Evolutionary conservation across 2,113 vertebrate species (phyloP).

Genomic region (Thalassarche chlororhynchos): DNA sequence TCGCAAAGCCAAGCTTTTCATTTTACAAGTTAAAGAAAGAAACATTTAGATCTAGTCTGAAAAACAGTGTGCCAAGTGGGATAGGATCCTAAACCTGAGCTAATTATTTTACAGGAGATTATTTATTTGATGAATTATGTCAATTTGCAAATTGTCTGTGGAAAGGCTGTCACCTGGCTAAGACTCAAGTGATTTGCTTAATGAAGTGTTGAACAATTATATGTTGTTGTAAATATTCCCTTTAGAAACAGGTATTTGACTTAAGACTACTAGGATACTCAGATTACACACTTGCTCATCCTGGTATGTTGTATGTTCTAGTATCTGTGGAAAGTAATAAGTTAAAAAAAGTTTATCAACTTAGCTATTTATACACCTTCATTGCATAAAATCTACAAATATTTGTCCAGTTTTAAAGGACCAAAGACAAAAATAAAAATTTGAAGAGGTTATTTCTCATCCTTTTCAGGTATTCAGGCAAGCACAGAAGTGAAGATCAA

Average conservation of each 20-base stretch:
- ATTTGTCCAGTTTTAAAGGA: background rate
- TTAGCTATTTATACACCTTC: background rate
- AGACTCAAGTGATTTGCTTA: background rate
- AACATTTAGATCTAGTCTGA: background rate
- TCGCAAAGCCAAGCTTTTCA: background rate
- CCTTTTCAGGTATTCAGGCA: background rate
- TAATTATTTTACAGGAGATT: background rate
- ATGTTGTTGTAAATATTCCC: background rate
- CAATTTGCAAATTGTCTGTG: background rate
- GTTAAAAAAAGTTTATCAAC: background rate
- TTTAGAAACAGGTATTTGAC: background rate
- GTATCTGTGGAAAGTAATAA: background rate
- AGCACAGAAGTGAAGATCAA: background rate
- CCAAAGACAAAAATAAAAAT: background rate
- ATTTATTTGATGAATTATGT: background rate
- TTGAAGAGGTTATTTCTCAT: background rate
- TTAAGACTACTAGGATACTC: background rate
- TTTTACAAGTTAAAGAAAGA: background rate
- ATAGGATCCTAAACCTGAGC: background rate
- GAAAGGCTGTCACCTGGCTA: background rate
- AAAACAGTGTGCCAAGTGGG: background rate
- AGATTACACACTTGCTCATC: background rate
- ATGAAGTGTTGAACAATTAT: background rate
- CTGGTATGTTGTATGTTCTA: background rate
- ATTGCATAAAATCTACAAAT: background rate